phyloP scores from a whole-genome alignment of 2,113 vertebrate genomes.

The Anoura caudifer region DNA sequence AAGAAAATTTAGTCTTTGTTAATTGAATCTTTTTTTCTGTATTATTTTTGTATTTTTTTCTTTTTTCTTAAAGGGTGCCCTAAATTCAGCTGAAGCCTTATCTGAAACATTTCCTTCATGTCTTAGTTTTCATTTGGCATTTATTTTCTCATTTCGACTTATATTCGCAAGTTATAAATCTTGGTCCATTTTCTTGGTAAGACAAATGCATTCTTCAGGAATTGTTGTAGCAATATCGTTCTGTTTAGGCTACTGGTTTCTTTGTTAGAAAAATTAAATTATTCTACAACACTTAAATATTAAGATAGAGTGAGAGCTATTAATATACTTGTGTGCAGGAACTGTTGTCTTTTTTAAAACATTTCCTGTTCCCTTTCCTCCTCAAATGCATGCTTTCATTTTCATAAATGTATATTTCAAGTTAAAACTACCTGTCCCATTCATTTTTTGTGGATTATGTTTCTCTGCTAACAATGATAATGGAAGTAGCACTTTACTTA shows the following conservation, averaged over 20 bases:
- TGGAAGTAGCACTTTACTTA: constrained; percentile 4
- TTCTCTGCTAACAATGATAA: constrained; percentile 26
- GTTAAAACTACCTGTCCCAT: constrained; percentile 18
- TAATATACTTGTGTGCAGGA: background rate
- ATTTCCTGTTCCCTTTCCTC: constrained; percentile 36
- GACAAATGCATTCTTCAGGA: constrained; percentile 53
- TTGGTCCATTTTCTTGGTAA: constrained; percentile 18
- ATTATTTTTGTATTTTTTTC: background rate
- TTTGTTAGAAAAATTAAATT: constrained; percentile 42
- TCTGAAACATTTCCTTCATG: constrained; percentile 18
- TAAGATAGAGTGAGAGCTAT: constrained; percentile 23
- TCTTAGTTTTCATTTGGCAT: constrained; percentile 30
- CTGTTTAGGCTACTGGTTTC: background rate
- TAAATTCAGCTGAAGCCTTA: constrained; percentile 43
- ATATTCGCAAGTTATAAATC: constrained; percentile 17
- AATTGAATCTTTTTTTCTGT: background rate
- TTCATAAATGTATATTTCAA: constrained; percentile 37
- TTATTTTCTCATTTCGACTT: constrained; percentile 38
- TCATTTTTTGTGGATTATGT: constrained; percentile 12
- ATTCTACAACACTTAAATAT: constrained; percentile 10
- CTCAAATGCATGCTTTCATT: constrained; percentile 33
- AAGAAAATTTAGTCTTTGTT: constrained; percentile 82
- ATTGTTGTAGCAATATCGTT: background rate
- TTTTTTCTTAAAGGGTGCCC: background rate
- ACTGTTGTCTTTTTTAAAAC: background rate